Percentiles rank a stretch among this genome's conserved stretches.
phyloP scores from a whole-genome alignment of 2,113 vertebrate species.

The Urocitellus parryii region DNA sequence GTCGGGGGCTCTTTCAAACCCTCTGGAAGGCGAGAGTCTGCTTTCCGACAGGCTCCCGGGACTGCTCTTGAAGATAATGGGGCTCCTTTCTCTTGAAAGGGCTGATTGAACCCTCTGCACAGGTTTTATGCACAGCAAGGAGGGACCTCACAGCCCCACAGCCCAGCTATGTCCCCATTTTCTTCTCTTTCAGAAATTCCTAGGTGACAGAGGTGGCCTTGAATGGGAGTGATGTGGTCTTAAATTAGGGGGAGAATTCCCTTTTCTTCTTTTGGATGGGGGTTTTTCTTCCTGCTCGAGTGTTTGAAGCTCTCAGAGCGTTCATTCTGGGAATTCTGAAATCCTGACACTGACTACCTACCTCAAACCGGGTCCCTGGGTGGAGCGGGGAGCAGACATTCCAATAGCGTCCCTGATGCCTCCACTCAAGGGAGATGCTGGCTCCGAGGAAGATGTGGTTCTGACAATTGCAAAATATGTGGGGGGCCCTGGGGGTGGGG shows the following conservation, averaged over 20 bases:
- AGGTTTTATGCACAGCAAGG: background rate
- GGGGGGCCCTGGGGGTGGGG: background rate
- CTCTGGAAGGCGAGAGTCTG: background rate
- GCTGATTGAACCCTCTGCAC: background rate
- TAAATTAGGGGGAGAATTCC: background rate
- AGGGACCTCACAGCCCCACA: background rate
- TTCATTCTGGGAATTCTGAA: background rate
- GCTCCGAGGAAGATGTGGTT: background rate
- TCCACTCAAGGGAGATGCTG: background rate
- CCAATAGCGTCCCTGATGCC: background rate
- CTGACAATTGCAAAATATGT: background rate
- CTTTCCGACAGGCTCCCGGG: accelerated
- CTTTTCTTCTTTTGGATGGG: background rate
- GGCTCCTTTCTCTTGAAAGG: background rate
- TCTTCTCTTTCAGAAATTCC: background rate
- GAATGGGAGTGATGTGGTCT: background rate
- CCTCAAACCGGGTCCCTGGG: background rate
- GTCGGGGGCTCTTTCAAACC: background rate
- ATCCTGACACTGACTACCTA: background rate
- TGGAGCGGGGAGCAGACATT: background rate
- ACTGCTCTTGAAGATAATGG: background rate
- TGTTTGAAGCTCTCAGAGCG: background rate
- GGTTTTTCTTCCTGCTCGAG: background rate
- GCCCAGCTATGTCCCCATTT: accelerated
- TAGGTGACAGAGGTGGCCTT: background rate